Percentiles rank a stretch among this genome's conserved stretches.
Evolutionary conservation across 2,113 vertebrate species (phyloP).

Genomic region (Neotoma lepida): DNA sequence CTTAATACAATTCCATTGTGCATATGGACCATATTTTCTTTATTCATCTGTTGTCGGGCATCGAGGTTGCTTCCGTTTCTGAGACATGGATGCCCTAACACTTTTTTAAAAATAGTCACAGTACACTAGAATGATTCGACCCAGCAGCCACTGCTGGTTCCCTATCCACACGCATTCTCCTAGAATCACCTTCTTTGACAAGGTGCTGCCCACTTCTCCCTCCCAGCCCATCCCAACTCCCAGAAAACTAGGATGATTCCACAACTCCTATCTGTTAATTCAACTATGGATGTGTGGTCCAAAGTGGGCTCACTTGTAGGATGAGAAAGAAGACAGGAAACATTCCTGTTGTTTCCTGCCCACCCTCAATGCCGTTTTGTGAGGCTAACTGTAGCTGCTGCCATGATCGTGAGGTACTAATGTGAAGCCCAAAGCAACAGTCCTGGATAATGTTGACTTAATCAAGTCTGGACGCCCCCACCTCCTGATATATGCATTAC

Average conservation of each 20-base stretch:
- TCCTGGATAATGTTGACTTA: conserved; percentile 1
- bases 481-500: background rate
- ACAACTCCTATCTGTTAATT: background rate
- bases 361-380: background rate
- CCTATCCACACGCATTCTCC: background rate
- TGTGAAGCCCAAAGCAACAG: conserved; percentile 18
- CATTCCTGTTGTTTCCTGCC: background rate
- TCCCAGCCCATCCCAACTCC: background rate
- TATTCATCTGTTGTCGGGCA: background rate
- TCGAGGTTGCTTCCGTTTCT: background rate
- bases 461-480: background rate
- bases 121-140: conserved; percentile 20
- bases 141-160: background rate
- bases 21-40: background rate
- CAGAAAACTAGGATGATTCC: conserved; percentile 20
- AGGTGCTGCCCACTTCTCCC: background rate
- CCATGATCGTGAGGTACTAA: conserved; percentile 41
- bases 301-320: conserved; percentile 18
- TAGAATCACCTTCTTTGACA: conserved; percentile 17
- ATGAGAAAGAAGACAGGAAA: conserved; percentile 34
- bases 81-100: background rate
- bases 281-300: background rate
- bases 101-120: background rate
- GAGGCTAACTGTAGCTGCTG: conserved; percentile 32
- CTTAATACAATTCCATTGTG: background rate